Evolutionary conservation across 2,797 vertebrate genomes (phyloP), one percentile per base, ranked within the genome.

Genomic region (Notamacropus eugenii): DNA sequence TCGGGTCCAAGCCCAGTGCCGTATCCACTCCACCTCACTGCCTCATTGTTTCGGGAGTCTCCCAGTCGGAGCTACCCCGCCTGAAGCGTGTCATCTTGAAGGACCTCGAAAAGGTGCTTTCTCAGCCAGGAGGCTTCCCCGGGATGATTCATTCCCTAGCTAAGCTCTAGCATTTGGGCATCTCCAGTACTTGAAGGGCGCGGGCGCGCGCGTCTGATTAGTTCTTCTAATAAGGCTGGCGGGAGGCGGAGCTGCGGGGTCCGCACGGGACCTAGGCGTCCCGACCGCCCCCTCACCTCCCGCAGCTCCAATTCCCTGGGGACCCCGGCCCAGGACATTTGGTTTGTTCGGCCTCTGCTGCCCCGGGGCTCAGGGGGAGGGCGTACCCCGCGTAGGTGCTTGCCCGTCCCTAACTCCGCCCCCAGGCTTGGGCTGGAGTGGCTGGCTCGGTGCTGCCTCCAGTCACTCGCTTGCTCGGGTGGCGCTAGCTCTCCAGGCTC

Each of bases 321-420:
- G 91, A n/a, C 1, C 31, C 1, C 34, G 34, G 34, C 5, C 31
- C 59, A 1, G 62, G 12, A 13, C 1, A 40, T 54, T 6, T 40
- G 93, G 91, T 4, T 8, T 93, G 56, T 29, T 55, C 59, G 87
- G 13, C 11, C 34, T 4, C 29, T 3, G 13, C 34, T n/a, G 62
- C 62, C 62, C 62, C 31, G 62, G 94, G 82, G 97, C 97, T 57
- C 97, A 97, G 94, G 95, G 96, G 91, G 10, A 92, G 95, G 95
- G 96, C 6, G 59, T 62, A 13, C 59, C 29, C 59, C 58, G 95
- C 97, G 97, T 96, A 54, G 97, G 97, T 96, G 97, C 96, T 97
- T 97, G 87, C 92, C 74, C 67, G 0, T 19, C 46, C 40, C 9
- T 96, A 95, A 93, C 98, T 97, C 98, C 97, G 97, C 98, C 98